Base-by-base conservation (phyloP, 2,888 invertebrate genomes). In the Ligdia adustata region DNA sequence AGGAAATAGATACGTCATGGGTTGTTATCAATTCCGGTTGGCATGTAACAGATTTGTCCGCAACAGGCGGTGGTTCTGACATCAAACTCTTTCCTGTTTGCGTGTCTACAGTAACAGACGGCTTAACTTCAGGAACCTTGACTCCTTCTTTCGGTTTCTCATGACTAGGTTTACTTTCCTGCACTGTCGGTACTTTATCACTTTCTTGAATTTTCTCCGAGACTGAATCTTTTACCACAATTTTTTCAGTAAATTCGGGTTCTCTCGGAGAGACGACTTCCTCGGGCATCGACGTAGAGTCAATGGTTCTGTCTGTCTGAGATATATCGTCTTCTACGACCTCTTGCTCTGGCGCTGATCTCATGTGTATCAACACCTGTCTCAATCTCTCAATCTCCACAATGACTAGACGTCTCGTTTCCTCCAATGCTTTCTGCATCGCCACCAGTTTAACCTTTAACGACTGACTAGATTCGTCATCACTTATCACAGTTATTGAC, bases 221-320 rank as follows among this genome's bases (percentile, higher is more conserved):
- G 4, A 58, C 28, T 11, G 55, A 43, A 5, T 52, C 44, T 47
- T 65, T 62, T 28, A 57, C 63, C 20, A 62, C 44, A 20, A 60
- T 62, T 48, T 64, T 66, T 52, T 71, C 62, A 1, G 66, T 55
- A 16, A 67, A 55, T 47, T 73, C 69, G 12, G 52, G 59, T 54
- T 78, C 75, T 62, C 77, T 76, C 6, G 84, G 82, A 15, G 81
- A 77, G 11, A 91, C 89, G 64, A 93, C 91, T 78, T 94, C 94
- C 73, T 94, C 93, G 1, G 94, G 94, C 93, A 94, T 94, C 40
- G 94, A 93, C 32, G 92, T 91, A 0, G 94, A 94, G 75, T 94
- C 94, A 32, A 94, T 91, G 3, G 94, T 94, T 55, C 91, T 85
- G 61, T 92, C 92, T 20, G 92, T 92, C 63, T 91, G 83, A 13